phyloP scores from a whole-genome alignment of 2,888 invertebrate species.

The Melieria omissa region DNA sequence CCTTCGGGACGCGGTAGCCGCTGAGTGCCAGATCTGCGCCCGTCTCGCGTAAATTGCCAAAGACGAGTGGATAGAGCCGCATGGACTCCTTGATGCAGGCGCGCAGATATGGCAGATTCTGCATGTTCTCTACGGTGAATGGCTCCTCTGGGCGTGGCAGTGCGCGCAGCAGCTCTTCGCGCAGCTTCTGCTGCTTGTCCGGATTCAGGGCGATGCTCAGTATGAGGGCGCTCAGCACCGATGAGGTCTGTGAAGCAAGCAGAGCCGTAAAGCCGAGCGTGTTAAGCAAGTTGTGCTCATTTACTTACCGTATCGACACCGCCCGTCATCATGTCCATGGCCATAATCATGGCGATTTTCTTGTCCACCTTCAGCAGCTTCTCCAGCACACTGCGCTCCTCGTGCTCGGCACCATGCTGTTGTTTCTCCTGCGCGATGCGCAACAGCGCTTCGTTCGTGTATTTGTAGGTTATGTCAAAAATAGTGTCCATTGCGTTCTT shows the following conservation, averaged over 20 bases:
- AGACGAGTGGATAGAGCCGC: slow-evolving; percentile 72
- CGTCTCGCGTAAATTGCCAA: slow-evolving; percentile 71
- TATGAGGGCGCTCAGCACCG: slow-evolving; percentile 53
- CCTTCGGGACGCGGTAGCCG: slow-evolving; percentile 74
- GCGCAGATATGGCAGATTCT: slow-evolving; percentile 72
- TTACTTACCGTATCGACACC: slow-evolving; percentile 77
- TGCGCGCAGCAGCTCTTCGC: slow-evolving; percentile 69
- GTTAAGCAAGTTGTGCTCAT: slow-evolving; percentile 19
- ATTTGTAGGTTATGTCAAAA: slow-evolving; percentile 57
- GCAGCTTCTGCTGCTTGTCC: slow-evolving; percentile 74
- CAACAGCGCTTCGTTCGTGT: slow-evolving; percentile 63
- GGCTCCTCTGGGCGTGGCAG: slow-evolving; percentile 60
- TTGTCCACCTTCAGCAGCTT: slow-evolving; percentile 73
- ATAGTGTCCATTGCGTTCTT: slow-evolving; percentile 56
- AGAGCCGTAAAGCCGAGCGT: slow-evolving; percentile 35
- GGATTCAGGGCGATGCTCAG: slow-evolving; percentile 72
- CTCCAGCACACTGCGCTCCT: slow-evolving; percentile 71
- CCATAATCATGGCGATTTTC: slow-evolving; percentile 75
- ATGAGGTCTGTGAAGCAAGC: slow-evolving; percentile 50
- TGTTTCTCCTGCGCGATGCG: slow-evolving; percentile 43
- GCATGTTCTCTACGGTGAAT: slow-evolving; percentile 66
- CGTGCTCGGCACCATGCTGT: slow-evolving; percentile 41
- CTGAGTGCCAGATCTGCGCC: slow-evolving; percentile 72
- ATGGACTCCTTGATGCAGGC: slow-evolving; percentile 82
- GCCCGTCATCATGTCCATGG: slow-evolving; percentile 77